These are phyloP conservation scores for Paramormyrops hopkinsi DNA, from an alignment of 2,797 vertebrate genomes.

Conservation along the genomic window DNA sequence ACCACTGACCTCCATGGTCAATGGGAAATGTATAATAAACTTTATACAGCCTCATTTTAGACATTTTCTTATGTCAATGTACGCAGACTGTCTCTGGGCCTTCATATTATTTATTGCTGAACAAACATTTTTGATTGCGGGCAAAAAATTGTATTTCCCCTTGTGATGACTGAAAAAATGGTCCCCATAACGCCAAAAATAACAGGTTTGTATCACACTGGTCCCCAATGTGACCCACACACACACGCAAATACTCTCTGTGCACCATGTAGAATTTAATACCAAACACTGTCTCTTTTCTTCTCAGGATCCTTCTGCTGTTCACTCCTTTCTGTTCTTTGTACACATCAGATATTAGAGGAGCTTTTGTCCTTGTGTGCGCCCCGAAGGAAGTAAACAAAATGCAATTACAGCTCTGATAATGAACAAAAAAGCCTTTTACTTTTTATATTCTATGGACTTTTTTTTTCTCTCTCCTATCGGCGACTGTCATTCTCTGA, in stretches of 20 bases:
- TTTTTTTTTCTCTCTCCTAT: neutral
- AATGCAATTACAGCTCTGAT: neutral
- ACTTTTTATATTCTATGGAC: neutral
- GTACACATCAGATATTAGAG: neutral
- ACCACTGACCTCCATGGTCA: constrained; percentile 38
- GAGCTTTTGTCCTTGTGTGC: neutral
- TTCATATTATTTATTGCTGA: neutral
- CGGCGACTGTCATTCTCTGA: neutral
- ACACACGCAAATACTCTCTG: neutral
- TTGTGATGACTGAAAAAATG: neutral
- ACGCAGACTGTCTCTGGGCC: neutral
- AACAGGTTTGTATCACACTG: neutral
- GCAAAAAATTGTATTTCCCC: neutral
- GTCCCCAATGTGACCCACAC: neutral
- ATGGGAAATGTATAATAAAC: constrained; percentile 50
- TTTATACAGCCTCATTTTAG: constrained; percentile 40
- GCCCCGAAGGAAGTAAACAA: neutral
- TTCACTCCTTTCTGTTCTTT: neutral
- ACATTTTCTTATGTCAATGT: neutral
- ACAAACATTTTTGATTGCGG: neutral
- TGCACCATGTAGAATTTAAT: neutral
- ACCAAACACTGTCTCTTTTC: neutral
- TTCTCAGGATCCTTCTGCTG: neutral
- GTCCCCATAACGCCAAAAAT: neutral
- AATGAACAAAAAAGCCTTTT: neutral